Evolutionary conservation across 2,888 invertebrate species (phyloP), one percentile per base, ranked within the genome.

Genomic region (Leucoma salicis): DNA sequence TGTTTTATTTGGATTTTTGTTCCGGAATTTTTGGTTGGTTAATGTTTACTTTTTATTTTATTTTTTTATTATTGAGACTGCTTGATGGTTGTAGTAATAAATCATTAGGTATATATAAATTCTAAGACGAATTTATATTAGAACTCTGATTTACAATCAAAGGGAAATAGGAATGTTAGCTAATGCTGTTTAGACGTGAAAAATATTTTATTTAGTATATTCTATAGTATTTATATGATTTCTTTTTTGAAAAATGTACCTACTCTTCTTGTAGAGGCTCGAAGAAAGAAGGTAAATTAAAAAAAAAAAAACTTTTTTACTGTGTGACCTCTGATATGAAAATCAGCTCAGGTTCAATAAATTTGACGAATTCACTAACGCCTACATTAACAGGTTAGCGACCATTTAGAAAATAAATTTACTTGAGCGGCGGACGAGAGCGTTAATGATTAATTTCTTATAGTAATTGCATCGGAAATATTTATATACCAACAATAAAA

Each of bases 1-100:
- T 74, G 76, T 80, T 82, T 80, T 57, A 78, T 86, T 89, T 86
- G 87, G 87, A 86, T 86, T 89, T 86, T 87, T 83, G 81, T 78
- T 77, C 74, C 78, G 82, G 86, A 84, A 58, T 77, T 83, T 84
- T 87, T 84, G 88, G 86, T 87, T 86, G 82, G 85, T 85, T 83
- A 45, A 69, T 72, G 68, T 75, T 76, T 70, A 51, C 6, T 57
- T 70, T 71, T 74, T 55, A 60, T 68, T 59, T 60, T 66, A 57
- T 57, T 63, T 59, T 52, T 35, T 49, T 55, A 39, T 53, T 54
- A 52, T 45, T 31, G 8, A 57, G 49, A 27, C 11, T 27, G 27
- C n/a, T 27, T 27, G 27, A 1, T 27, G n/a, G 8, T 27, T 10
- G 8, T 21, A 21, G 6, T 21, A 6, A 5, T 21, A 39, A 37